Conservation (phyloP, 1,140 invertebrate species). For the Drosophila jambulina region DNA sequence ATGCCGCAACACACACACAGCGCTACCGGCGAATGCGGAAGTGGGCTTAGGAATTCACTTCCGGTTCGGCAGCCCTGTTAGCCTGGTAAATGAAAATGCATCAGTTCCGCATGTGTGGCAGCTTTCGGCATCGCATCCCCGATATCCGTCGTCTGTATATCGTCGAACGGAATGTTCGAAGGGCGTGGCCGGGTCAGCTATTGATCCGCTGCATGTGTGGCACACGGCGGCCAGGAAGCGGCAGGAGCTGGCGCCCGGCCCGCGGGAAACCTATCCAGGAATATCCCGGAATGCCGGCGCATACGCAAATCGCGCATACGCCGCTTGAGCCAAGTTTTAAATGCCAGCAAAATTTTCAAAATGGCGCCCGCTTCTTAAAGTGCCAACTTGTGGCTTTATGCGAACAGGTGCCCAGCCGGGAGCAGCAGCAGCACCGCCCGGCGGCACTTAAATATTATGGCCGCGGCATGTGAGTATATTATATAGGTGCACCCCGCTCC, state of each 20-base stretch:
- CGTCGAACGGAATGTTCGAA: constrained; percentile 13
- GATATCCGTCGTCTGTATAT: constrained; percentile 41
- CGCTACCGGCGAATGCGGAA: constrained; percentile 45
- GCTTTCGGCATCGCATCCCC: constrained; percentile 24
- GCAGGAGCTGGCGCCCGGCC: constrained; percentile 18
- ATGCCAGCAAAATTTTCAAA: constrained; percentile 67
- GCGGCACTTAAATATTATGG: constrained; percentile 8
- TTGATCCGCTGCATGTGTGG: constrained; percentile 76
- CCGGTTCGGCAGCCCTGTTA: constrained; percentile 63
- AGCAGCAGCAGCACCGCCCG: neutral
- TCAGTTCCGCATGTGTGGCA: constrained; percentile 84
- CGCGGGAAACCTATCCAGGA: constrained; percentile 7
- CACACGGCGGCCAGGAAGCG: constrained; percentile 57
- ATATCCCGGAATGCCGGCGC: constrained; percentile 2
- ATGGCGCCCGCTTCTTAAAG: constrained; percentile 83
- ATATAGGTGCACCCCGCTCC: constrained; percentile 14
- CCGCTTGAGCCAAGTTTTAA: constrained; percentile 52
- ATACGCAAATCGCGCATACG: constrained; percentile 31
- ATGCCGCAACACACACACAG: neutral
- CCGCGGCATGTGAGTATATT: constrained; percentile 22
- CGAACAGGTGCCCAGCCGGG: constrained; percentile 67
- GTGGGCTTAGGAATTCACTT: constrained; percentile 74
- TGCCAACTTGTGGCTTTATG: constrained; percentile 77
- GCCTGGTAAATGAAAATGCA: constrained; percentile 83
- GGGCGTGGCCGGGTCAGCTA: constrained; percentile 75